Conservation (phyloP, 2,113 vertebrate species). For the Spheniscus mendiculus region DNA sequence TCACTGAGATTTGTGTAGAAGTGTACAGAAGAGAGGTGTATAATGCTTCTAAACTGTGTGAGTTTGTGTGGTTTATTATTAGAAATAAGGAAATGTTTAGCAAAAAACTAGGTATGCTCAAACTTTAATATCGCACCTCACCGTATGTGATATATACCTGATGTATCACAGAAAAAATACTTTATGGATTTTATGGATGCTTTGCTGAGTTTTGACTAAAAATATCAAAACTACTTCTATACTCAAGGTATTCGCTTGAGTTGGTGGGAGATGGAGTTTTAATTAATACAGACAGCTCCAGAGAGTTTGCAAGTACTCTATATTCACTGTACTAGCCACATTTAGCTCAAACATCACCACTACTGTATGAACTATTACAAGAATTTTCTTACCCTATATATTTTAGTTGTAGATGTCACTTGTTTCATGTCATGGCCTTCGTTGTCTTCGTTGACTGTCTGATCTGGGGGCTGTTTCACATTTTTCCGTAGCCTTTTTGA, state of each 20-base stretch:
- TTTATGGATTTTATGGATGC: not conserved
- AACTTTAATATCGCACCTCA: not conserved
- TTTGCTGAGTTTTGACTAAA: not conserved
- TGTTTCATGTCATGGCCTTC: constrained; percentile 85
- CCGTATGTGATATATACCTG: not conserved
- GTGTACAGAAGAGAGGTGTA: not conserved
- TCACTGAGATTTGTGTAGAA: not conserved
- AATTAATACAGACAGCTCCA: not conserved
- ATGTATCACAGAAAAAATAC: not conserved
- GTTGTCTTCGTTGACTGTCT: constrained; percentile 75
- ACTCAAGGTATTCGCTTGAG: not conserved
- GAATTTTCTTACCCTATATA: constrained; percentile 81
- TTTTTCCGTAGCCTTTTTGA: constrained; percentile 95
- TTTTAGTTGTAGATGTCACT: constrained; percentile 91
- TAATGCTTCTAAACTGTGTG: not conserved
- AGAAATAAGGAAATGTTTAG: not conserved
- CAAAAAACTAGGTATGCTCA: not conserved
- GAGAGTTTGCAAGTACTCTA: not conserved
- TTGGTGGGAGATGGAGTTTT: not conserved
- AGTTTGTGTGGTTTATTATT: not conserved
- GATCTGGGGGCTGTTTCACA: constrained; percentile 79
- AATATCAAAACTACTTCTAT: not conserved
- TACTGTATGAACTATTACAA: not conserved
- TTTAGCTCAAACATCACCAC: not conserved
- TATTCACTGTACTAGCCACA: not conserved